Base-by-base conservation (phyloP, 2,113 vertebrate genomes). In the Ploceus nigricollis region DNA sequence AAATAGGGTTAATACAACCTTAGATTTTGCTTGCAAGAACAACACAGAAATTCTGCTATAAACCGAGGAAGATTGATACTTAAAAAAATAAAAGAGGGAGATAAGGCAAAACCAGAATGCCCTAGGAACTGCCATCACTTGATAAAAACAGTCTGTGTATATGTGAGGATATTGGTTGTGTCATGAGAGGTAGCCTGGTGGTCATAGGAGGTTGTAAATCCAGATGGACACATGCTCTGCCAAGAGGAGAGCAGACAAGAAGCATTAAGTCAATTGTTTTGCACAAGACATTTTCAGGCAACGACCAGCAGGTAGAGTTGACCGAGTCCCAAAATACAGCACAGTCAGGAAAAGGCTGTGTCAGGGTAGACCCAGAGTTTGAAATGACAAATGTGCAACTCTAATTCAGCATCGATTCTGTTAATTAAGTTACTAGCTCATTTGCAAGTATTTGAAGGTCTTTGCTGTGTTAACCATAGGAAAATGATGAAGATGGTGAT, bases 211-310 rank as follows among this genome's bases (percentile, higher is more conserved):
- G 64, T 75, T 96, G 93, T 87, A 91, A 78, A 71, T 97, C 95
- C 93, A 96, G 96, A 97, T 96, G 96, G 96, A 95, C 83, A 84
- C 56, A 33, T 30, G 64, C 72, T 89, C 86, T 97, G 95, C 94
- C 96, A 95, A 94, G 91, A 94, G 83, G 56, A 86, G 77, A 96
- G 86, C 92, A 95, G 95, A 95, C 82, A 94, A 94, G 94, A 95
- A 83, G 73, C 65, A 96, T 95, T 92, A 96, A 97, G 95, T 96
- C 91, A 94, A 86, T 93, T 96, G 86, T 94, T 96, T 94, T 92
- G 93, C 93, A 93, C 91, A 92, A 92, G 95, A 82, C 69, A 78
- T 94, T 96, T 95, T 50, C 93, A 96, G 91, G 83, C 83, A 92
- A 90, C 1, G 47, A 75, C 33, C 86, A 94, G 95, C 86, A 97